Evolutionary conservation across 2,113 vertebrate genomes (phyloP).

Genomic region (Cygnus buccinator): DNA sequence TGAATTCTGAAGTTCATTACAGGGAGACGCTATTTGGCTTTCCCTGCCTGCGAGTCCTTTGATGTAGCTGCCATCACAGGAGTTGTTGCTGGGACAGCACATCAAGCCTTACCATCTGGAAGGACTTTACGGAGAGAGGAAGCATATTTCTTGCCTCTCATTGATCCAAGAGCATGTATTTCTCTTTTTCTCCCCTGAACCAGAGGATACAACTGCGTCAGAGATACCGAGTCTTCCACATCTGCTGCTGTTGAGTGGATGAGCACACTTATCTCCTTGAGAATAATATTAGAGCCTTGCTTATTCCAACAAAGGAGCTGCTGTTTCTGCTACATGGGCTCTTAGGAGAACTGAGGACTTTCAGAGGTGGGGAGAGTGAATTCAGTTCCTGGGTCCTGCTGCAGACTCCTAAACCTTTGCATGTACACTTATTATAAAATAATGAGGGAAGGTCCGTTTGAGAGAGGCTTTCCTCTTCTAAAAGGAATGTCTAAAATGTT

Average conservation of each 20-base stretch:
- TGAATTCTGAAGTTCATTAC: slow-evolving; percentile 30
- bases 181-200: not conserved
- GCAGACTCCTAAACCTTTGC: not conserved
- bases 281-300: not conserved
- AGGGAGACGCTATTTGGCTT: slow-evolving; percentile 1
- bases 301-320: not conserved
- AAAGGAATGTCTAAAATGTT: not conserved
- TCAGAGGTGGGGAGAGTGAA: not conserved
- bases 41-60: not conserved
- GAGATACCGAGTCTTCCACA: not conserved
- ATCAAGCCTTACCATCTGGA: slow-evolving; percentile 48
- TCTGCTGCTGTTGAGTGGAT: not conserved
- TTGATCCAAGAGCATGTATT: not conserved
- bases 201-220: not conserved
- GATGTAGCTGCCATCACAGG: slow-evolving; percentile 38
- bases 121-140: slow-evolving; percentile 25
- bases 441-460: not conserved
- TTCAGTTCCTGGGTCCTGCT: not conserved
- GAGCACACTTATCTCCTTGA: not conserved
- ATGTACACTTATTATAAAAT: not conserved
- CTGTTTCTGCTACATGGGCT: not conserved
- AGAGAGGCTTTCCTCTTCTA: not conserved
- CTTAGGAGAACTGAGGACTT: not conserved
- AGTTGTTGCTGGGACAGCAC: slow-evolving; percentile 31
- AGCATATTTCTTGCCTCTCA: slow-evolving; percentile 34